Evolutionary conservation across 2,113 vertebrate genomes (phyloP), one percentile per base, ranked within the genome.

Genomic region (Phodopus roborovskii): DNA sequence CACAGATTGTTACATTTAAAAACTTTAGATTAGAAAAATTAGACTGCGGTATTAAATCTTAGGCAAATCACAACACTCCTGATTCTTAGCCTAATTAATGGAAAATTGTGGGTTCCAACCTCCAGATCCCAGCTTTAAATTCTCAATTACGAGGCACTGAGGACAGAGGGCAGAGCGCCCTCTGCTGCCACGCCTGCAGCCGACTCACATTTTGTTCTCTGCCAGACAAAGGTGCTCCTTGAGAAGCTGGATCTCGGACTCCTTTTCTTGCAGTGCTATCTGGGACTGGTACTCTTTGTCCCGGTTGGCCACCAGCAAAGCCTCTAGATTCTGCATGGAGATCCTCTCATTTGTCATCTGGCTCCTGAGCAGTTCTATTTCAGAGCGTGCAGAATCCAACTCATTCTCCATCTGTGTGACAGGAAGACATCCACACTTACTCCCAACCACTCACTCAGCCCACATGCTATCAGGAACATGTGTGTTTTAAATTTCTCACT

Each of bases 161-260:
- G 91, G 74, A 16, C 45, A 73, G 87, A 71, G 82, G n/a, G 75
- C 71, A 56, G 20, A 5, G 22, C 0, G 11, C 36, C 88, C 91
- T 60, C 58, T 73, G 39, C 68, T 94, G 78, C 77, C 60, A 58
- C 58, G 87, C 39, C 39, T 95, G 42, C 60, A 39, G 85, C 39
- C 94, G 97, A 98, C 98, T 98, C 96, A 99, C 98, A 98, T 97
- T 98, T 98, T 99, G 93, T 97, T 98, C 96, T 99, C 98, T 68
- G 97, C 97, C 95, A 98, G 93, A 95, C 97, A 96, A 97, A 99
- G 98, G 74, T 99, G 98, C 89, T 99, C 98, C 96, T 98, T 98
- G 64, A 99, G 98, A 97, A 99, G 95, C 86, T 99, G 98, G 94
- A 99, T 98, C 98, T 99, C 98, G 87, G 98, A 97, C 86, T 98